Base-by-base conservation (phyloP, 2,888 invertebrate species). In the Galerucella calmariensis region DNA sequence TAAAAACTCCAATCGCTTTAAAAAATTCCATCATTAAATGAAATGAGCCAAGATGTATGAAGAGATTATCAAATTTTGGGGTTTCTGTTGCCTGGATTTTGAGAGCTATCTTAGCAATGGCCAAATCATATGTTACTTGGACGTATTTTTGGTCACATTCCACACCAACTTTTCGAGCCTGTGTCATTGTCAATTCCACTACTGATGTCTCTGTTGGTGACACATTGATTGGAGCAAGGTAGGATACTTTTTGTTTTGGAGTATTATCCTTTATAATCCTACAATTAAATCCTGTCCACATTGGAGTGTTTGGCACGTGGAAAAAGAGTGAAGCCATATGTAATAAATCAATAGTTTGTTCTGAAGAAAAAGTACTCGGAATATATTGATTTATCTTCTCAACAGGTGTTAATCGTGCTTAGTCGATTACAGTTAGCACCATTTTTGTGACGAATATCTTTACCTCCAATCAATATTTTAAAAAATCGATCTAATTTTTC, bases 81-180 rank as follows among this genome's bases (percentile, higher is more conserved):
- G 53, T 63, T 73, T 81, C 80, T 35, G 74, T 73, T 68, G 78
- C 46, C 76, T 84, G 81, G 72, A 84, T 82, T 80, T 80, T 78
- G 48, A 79, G 69, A 24, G 78, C 79, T 74, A 81, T 73, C 79
- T 79, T 80, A 69, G 83, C 79, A 67, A 84, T 84, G 2, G 83
- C 84, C 59, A 85, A 75, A 79, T 84, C 84, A 76, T 84, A 84
- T 24, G 84, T 84, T 1, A 84, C 81, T 78, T 82, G 76, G 0
- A 69, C 80, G 58, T 80, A 79, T 20, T 20, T 35, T 77, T 81
- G 75, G 14, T 70, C 66, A 65, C 77, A 78, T 77, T 83, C 83
- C 67, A 71, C 68, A 72, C 77, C 79, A 69, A 80, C 73, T 73
- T 79, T 75, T 77, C 74, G 76, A 51, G 73, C 75, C 73, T 79